A percentile compares a stretch with the other conserved stretches of the same genome.
Conservation (phyloP, 2,113 vertebrate genomes). For the Microtus pennsylvanicus region DNA sequence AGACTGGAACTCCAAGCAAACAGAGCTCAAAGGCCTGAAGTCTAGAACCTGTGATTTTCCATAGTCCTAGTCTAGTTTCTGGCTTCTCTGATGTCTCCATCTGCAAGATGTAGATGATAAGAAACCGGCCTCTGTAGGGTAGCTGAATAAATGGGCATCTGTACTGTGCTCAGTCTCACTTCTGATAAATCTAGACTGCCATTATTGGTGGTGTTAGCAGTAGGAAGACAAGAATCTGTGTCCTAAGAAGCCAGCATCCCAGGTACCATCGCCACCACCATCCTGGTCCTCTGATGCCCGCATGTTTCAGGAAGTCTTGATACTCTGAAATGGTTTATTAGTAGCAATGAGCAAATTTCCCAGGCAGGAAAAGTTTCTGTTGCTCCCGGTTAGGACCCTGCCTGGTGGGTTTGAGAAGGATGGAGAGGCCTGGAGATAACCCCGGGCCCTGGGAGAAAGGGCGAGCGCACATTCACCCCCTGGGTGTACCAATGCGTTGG, state of each 20-base stretch:
- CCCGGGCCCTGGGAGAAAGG: background rate
- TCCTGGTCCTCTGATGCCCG: background rate
- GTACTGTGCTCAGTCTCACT: background rate
- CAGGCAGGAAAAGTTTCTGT: background rate
- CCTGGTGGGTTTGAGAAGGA: background rate
- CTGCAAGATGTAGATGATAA: background rate
- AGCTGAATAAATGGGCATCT: background rate
- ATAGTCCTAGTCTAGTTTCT: background rate
- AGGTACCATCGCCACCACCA: too few relatives aligned
- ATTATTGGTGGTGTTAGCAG: too few relatives aligned
- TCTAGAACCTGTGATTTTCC: background rate
- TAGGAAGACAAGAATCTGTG: fast-evolving
- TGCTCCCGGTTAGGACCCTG: background rate
- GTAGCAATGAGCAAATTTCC: background rate
- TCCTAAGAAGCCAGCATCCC: background rate
- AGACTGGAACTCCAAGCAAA: background rate
- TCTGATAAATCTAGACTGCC: background rate
- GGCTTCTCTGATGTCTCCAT: background rate
- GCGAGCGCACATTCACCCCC: fast-evolving
- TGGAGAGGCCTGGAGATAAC: background rate
- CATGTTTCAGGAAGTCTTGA: background rate
- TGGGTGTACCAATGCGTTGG: background rate
- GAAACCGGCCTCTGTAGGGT: background rate
- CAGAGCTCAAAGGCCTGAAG: background rate
- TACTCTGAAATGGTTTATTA: background rate